Conservation (phyloP, 2,888 invertebrate genomes). For the Lasioglossum leucozonium region DNA sequence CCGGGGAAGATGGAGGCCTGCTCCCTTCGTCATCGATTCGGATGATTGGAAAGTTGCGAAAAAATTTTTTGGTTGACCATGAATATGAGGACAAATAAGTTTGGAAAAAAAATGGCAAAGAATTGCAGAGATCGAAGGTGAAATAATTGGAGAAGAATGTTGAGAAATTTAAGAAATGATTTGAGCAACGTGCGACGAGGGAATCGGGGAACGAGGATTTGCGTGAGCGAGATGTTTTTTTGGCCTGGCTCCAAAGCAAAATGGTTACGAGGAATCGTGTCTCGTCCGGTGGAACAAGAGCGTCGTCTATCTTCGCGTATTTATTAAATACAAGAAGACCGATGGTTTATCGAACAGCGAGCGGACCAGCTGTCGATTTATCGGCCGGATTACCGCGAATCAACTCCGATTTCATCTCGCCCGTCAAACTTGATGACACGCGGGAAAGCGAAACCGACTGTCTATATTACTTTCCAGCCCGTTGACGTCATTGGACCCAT, state of each 20-base stretch:
- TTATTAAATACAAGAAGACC: conserved; percentile 46
- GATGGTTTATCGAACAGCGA: conserved; percentile 4
- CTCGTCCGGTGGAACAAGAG: conserved; percentile 25
- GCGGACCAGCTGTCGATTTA: conserved; percentile 41
- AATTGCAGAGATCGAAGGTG: neutral
- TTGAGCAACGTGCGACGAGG: neutral
- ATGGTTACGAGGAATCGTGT: neutral
- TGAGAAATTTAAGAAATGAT: neutral
- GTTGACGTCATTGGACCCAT: conserved; percentile 42
- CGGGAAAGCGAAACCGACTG: conserved; percentile 57
- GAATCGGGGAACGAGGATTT: too few species aligned
- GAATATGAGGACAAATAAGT: too few species aligned
- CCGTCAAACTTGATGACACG: conserved; percentile 58
- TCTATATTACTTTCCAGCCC: conserved; percentile 52
- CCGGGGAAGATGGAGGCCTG: neutral
- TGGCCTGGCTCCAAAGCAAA: neutral
- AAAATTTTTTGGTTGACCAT: neutral
- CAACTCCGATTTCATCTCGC: conserved; percentile 58
- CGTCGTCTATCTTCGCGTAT: conserved; percentile 33
- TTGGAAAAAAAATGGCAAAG: neutral
- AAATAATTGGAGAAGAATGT: neutral
- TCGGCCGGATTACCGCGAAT: conserved; percentile 62
- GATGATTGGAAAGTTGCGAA: too few species aligned
- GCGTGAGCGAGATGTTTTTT: neutral
- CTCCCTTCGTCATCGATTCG: neutral